Evolutionary conservation across 2,888 invertebrate genomes (phyloP), one percentile per base, ranked within the genome.

Genomic region (Hydraecia micacea): DNA sequence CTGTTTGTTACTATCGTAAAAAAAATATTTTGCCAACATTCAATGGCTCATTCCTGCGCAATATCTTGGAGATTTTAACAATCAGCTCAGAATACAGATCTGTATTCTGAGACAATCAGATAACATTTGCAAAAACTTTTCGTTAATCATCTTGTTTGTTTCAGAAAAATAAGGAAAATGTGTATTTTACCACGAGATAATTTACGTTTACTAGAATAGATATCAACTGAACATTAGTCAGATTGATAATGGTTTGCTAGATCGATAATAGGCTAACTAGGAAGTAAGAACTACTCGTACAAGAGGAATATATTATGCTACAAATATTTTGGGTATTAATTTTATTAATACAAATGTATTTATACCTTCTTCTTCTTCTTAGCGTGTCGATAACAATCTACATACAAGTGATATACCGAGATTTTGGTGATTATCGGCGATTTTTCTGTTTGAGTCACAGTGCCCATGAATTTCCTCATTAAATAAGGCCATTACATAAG

Each of bases 101-200:
- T n/a, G n/a, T n/a, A n/a, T n/a, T n/a, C n/a, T n/a, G n/a, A n/a
- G n/a, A 15, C 49, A 60, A 49, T 82, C 39, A 32, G 7, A n/a
- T n/a, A 75, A 52, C 2, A 39, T 25, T 52, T 39, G 63, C 2
- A 42, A 52, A 81, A 71, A n/a, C 1, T 42, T n/a, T 80, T 69
- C 1, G 6, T 8, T 8, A 11, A 46, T 62, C 13, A 13, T 73
- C 32, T 65, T 75, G 46, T 49, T 77, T 67, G 42, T n/a, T 79
- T 55, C 28, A 46, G n/a, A 83, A 77, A 77, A 67, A 77, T 77
- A 60, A 79, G 77, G 77, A 77, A 83, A 83, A 83, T 32, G 15
- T 55, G 0, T 73, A 0, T 32, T 66, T 49, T 32, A 39, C 5
- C 42, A 36, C 32, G 25, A 77, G 42, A 67, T 83, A 52, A 67